Evolutionary conservation across 2,888 invertebrate species (phyloP), one percentile per base, ranked within the genome.

Genomic region (Tetrapedia diversipes): DNA sequence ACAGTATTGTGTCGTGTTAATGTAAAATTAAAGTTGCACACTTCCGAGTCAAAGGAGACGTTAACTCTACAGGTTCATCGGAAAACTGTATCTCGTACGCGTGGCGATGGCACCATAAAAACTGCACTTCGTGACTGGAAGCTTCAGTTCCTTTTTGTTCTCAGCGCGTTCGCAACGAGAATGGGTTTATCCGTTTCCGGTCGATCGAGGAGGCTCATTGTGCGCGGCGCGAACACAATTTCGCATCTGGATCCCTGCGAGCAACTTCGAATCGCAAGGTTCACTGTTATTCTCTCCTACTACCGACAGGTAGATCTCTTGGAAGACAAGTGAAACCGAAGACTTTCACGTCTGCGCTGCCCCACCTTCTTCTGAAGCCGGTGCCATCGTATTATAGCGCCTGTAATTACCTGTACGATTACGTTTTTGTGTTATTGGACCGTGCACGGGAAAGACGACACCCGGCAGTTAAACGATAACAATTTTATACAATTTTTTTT

Each of bases 261-360:
- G 39, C 54, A 45, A 34, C 24, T 22, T 41, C 51, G 47, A 71
- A 43, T 41, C 11, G 24, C 47, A 54, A 8, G 39, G 47, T 57
- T 64, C 70, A 39, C 67, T 43, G 73, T 61, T 60, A 64, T 65
- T 60, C 60, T 74, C 79, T 74, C 70, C 79, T 79, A 67, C 78
- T 41, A 57, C 66, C 51, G 32, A 14, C 56, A 43, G 56, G 47
- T 64, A 34, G 53, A 39, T 68, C 66, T 64, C 77, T 32, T 72
- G 27, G 73, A 69, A 72, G 63, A 64, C 71, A 64, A 79, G 79
- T 78, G 79, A 79, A 79, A 79, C 79, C 66, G n/a, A 56, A 59
- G 69, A 79, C 79, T 79, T 79, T 79, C 79, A 79, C 79, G 70
- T 74, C 63, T 65, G 66, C 78, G 72, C 67, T 39, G 57, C 59